Base-by-base conservation (phyloP, 1,140 invertebrate species). In the Zaprionus camerounensis region DNA sequence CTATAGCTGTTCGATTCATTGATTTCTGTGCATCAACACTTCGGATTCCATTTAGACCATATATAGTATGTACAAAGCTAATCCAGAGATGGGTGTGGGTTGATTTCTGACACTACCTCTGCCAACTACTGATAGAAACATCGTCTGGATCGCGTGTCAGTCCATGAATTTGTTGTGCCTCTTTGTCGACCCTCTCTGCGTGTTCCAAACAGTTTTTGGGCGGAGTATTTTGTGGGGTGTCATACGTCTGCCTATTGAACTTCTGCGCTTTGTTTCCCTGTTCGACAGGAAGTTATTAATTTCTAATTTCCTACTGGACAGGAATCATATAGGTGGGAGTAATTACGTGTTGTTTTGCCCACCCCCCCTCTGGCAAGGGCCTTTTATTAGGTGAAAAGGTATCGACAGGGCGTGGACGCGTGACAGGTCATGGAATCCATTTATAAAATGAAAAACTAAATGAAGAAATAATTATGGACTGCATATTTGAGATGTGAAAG, bases 231-330 rank as follows among this genome's bases (percentile, higher is more conserved):
- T 57, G 36, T 53, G 41, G 68, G 41, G 41, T 56, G 64, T 58
- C 64, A 75, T 74, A 71, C 74, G 77, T 75, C 36, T 62, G 83
- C 71, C 56, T 80, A 83, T 88, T 88, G 78, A 88, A 78, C 78
- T 83, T 83, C 38, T 24, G 38, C 51, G 81, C 73, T 65, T 87
- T 88, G 77, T 76, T 78, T 88, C 70, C 72, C 55, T 51, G 74
- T 80, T 80, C 70, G 36, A 36, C 71, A 76, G 84, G 83, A 88
- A 84, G 69, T 87, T 87, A 84, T 87, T 88, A 87, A 73, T 81
- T 73, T 84, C 81, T 56, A 81, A 84, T 90, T 87, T 88, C 68
- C 83, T 65, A 20, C 31, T 46, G 7, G n/a, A 7, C 55, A 49
- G 24, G 61, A 64, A 75, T 75, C 61, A 65, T 57, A 34, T 51